phyloP scores from a whole-genome alignment of 2,113 vertebrate species.

The Gnathonemus longibarbis region DNA sequence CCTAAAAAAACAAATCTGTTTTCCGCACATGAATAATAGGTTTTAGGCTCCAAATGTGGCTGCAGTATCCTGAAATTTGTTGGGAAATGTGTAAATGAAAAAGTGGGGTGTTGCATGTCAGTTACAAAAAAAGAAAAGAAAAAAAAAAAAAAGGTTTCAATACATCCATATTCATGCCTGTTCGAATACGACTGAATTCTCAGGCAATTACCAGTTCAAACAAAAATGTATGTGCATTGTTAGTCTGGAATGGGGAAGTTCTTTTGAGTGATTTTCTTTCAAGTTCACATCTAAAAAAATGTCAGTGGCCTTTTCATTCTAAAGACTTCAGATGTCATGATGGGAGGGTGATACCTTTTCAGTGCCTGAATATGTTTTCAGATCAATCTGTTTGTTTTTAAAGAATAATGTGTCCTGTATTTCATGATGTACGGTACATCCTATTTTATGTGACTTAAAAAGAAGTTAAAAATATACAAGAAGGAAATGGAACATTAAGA shows the following conservation, averaged over 20 bases:
- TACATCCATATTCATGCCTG: constrained; percentile 3
- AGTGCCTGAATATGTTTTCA: constrained; percentile 72
- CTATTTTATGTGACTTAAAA: constrained; percentile 24
- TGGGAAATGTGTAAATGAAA: neutral
- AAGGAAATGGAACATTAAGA: constrained; percentile 16
- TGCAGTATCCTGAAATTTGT: constrained; percentile 1
- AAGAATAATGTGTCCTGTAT: constrained; percentile 62
- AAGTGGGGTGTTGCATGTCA: neutral
- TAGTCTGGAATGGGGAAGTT: neutral
- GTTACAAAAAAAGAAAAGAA: neutral
- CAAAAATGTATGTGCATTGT: neutral
- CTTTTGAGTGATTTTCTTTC: constrained; percentile 27
- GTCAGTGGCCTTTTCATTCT: constrained; percentile 77
- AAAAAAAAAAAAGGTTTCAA: neutral
- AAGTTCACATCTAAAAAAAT: constrained; percentile 58
- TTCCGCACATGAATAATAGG: neutral
- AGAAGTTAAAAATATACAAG: constrained; percentile 18
- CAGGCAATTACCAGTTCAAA: constrained; percentile 10
- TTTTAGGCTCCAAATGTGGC: neutral
- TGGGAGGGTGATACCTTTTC: constrained; percentile 71
- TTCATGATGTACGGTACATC: constrained; percentile 58
- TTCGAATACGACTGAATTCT: neutral
- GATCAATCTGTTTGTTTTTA: constrained; percentile 61
- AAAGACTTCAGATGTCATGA: constrained; percentile 67
- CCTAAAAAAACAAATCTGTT: neutral